A percentile compares a stretch with the other conserved stretches of the same genome.
Evolutionary conservation across 2,797 vertebrate genomes (phyloP).

Genomic region (Pristis pectinata): DNA sequence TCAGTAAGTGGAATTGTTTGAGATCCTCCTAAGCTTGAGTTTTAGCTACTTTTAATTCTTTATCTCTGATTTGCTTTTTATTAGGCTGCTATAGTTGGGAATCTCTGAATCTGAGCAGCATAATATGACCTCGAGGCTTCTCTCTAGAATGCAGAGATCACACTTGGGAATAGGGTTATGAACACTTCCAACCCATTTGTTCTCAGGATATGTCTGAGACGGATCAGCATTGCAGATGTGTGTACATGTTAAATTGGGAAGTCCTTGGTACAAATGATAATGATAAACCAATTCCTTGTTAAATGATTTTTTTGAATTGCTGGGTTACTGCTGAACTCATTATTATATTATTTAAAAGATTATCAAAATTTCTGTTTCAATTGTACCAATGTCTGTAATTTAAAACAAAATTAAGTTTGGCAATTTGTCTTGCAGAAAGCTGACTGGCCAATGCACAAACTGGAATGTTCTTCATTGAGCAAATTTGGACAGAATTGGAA

Average conservation of each 20-base stretch:
- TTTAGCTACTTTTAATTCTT: neutral
- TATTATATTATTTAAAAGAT: too few species aligned
- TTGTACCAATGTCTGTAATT: neutral
- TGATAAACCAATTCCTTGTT: neutral
- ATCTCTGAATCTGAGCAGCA: neutral
- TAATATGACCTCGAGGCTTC: neutral
- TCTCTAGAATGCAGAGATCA: neutral
- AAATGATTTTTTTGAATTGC: neutral
- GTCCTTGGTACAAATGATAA: neutral
- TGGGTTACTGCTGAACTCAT: neutral
- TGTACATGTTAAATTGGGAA: neutral
- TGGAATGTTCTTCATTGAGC: constrained; percentile 85
- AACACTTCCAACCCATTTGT: neutral
- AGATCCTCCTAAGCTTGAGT: neutral
- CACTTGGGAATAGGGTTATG: neutral
- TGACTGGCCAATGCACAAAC: constrained; percentile 91
- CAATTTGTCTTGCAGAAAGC: constrained; percentile 63
- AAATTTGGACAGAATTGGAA: constrained; percentile 80
- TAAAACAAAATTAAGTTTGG: neutral
- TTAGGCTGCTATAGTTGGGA: neutral
- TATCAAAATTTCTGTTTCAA: neutral
- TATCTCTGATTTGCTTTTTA: neutral
- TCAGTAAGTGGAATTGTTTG: neutral
- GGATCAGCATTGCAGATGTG: neutral
- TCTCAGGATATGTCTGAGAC: neutral